Evolutionary conservation across 2,113 vertebrate genomes (phyloP), one percentile per base, ranked within the genome.

Genomic region (Dicaeum eximium): DNA sequence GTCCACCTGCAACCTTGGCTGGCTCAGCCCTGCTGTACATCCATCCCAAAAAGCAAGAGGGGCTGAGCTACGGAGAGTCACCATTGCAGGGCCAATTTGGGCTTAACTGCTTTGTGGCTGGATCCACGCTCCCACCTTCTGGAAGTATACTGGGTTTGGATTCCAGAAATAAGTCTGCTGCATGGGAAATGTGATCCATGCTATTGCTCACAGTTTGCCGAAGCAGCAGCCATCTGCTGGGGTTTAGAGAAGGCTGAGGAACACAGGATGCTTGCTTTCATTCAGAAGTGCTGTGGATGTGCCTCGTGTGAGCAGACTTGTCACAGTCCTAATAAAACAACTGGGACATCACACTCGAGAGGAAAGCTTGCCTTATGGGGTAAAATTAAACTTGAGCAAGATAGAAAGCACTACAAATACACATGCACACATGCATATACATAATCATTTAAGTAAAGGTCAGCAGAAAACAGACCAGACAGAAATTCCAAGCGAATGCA

Each of bases 181-280:
- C 94, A 88, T 58, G 67, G 82, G 94, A 92, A 92, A 93, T 73
- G 92, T 48, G 91, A 97, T 79, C 90, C 75, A 51, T 72, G 33
- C 60, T 62, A 40, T 74, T 77, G 80, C 42, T 25, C 82, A 33
- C 54, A 37, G 96, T 94, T 90, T 96, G 90, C 62, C n/a, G 31
- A 88, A 93, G 96, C 16, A 92, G 92, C 90, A 96, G 92, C 94
- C 95, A 96, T 95, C 95, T 96, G 96, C 33, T 88, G 86, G 85
- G 90, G 75, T 88, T 94, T 93, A 78, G 4, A 78, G 86, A 19
- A 94, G 72, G 91, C 92, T 90, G 92, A 94, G 92, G 86, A 94
- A 92, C 78, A 86, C 95, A 93, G 96, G 96, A 94, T 94, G 91
- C 94, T 96, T 95, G 79, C 92, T 96, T 88, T 66, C 45, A 30